Conservation (phyloP, 2,113 vertebrate genomes). For the Notothenia rossii region DNA sequence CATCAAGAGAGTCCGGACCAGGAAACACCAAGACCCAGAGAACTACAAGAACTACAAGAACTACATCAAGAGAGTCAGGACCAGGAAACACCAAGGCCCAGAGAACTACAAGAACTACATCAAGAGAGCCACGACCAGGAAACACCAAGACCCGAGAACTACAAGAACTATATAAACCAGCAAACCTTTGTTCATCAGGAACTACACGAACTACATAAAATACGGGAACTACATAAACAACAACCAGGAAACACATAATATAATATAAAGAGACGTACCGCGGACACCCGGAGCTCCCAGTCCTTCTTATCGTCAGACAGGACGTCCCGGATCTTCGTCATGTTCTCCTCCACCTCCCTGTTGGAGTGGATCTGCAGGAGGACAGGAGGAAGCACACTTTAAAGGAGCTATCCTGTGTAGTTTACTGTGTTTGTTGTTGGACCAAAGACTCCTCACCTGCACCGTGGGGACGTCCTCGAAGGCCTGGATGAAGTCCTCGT, state of each 20-base stretch:
- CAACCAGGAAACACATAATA: too few species aligned
- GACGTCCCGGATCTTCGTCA: constrained; percentile 95
- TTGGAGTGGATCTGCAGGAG: constrained; percentile 91
- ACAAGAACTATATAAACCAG: too few species aligned
- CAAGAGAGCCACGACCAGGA: too few species aligned
- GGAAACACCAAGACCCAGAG: too few species aligned
- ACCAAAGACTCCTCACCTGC: constrained; percentile 72
- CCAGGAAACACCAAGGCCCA: too few species aligned
- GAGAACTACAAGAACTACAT: neutral
- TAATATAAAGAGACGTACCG: constrained; percentile 79
- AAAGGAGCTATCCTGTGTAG: too few species aligned
- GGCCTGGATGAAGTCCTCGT: constrained; percentile 95
- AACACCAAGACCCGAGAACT: too few species aligned
- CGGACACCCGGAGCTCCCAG: constrained; percentile 94
- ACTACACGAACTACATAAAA: too few species aligned
- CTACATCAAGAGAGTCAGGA: neutral
- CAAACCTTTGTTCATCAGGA: too few species aligned
- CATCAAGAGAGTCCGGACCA: neutral
- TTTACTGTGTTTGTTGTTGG: too few species aligned
- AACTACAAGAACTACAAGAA: neutral
- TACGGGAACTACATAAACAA: too few species aligned
- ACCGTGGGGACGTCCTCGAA: constrained; percentile 93
- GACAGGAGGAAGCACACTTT: neutral
- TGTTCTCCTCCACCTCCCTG: constrained; percentile 95
- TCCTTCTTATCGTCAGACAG: constrained; percentile 96